Conservation (phyloP, 2,113 vertebrate species). For the Etia nguti region DNA sequence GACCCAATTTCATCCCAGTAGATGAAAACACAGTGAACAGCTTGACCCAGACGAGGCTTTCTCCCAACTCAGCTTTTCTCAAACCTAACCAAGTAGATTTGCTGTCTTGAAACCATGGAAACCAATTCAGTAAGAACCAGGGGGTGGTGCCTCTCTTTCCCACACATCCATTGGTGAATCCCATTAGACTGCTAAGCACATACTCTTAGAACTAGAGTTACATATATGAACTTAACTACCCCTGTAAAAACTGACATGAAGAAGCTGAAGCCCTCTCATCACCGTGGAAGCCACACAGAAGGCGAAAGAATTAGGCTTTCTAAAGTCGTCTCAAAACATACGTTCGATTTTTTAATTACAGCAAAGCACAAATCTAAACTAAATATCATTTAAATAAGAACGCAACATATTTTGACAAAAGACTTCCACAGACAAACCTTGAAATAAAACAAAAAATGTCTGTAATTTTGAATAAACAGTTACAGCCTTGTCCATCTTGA, state of each 20-base stretch:
- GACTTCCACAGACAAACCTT: background rate
- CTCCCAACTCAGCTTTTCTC: background rate
- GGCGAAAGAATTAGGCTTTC: background rate
- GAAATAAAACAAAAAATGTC: background rate
- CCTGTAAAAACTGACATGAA: background rate
- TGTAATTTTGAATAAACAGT: background rate
- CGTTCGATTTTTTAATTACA: background rate
- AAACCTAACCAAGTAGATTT: background rate
- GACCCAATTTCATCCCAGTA: background rate
- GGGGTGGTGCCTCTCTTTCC: background rate
- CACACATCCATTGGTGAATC: background rate
- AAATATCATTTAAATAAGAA: background rate
- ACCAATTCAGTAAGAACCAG: background rate
- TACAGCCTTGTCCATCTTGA: slow-evolving; percentile 1
- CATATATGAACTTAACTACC: background rate
- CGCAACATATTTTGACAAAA: background rate
- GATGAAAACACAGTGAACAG: background rate
- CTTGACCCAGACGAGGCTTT: background rate
- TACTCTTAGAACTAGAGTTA: background rate
- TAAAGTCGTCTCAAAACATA: background rate
- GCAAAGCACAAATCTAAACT: background rate
- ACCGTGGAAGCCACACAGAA: background rate
- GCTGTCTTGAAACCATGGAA: background rate
- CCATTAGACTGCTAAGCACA: background rate
- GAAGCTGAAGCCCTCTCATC: background rate